Conservation (phyloP, 2,113 vertebrate species). For the Hippopotamus amphibius region DNA sequence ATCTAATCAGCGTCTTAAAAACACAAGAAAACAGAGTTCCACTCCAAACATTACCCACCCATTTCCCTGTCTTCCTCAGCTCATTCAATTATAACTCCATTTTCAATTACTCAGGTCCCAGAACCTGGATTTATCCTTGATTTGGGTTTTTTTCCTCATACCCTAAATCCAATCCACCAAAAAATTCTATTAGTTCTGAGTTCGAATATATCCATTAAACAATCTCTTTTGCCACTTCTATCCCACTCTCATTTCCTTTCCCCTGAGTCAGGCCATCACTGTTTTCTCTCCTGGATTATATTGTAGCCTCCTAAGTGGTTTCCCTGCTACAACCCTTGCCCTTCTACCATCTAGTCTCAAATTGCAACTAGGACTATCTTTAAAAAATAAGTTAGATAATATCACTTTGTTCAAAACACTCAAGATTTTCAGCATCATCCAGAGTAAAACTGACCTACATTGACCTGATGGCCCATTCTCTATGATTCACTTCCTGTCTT, state of each 20-base stretch:
- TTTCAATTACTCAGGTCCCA: neutral
- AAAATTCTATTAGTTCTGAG: neutral
- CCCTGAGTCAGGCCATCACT: neutral
- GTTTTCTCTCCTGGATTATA: neutral
- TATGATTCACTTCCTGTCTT: neutral
- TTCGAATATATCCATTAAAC: neutral
- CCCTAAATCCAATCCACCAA: neutral
- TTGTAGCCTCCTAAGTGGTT: neutral
- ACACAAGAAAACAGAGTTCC: neutral
- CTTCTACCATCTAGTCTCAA: neutral
- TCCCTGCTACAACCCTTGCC: neutral
- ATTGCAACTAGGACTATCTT: neutral
- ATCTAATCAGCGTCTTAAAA: neutral
- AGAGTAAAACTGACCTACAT: neutral
- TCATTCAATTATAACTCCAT: neutral
- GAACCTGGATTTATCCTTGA: neutral
- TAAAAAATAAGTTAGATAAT: neutral
- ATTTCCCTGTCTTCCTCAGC: neutral
- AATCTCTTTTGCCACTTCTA: neutral
- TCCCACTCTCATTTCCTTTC: rapidly evolving
- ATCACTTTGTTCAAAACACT: neutral
- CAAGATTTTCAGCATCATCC: neutral
- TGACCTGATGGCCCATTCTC: neutral
- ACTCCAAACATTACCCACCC: neutral
- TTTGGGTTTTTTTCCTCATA: neutral